phyloP scores from a whole-genome alignment of 2,113 vertebrate genomes.

The Falcunculus frontatus region DNA sequence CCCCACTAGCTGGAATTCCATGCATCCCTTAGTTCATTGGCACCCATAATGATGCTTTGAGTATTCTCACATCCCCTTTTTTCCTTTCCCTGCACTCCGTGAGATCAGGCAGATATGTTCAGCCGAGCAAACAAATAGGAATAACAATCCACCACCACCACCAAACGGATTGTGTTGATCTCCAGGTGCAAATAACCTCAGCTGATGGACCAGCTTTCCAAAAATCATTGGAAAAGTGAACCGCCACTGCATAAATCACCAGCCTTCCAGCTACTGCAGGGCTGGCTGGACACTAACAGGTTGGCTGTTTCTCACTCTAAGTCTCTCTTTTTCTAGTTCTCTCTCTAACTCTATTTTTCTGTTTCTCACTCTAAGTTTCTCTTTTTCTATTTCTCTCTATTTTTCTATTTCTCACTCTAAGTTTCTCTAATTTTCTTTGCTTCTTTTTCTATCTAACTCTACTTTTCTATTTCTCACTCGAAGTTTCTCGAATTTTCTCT shows the following conservation, averaged over 20 bases:
- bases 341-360: no score
- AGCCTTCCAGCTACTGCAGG: not conserved
- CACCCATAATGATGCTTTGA: not conserved
- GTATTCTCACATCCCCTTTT: not conserved
- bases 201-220: not conserved
- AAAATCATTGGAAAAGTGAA: conserved; percentile 6
- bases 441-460: no score
- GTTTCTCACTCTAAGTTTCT: no score
- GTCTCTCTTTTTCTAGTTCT: no score
- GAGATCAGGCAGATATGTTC: not conserved
- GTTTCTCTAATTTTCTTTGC: no score
- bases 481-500: no score
- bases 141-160: not conserved
- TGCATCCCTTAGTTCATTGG: not conserved
- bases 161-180: not conserved
- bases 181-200: not conserved
- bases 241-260: not conserved
- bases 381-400: no score
- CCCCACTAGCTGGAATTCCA: not conserved
- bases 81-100: not conserved
- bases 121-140: not conserved
- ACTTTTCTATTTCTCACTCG: no score
- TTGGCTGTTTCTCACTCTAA: no score
- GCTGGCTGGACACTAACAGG: not conserved
- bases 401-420: no score